Conservation (phyloP, 1,140 invertebrate genomes). For the Heliconius nattereri region DNA sequence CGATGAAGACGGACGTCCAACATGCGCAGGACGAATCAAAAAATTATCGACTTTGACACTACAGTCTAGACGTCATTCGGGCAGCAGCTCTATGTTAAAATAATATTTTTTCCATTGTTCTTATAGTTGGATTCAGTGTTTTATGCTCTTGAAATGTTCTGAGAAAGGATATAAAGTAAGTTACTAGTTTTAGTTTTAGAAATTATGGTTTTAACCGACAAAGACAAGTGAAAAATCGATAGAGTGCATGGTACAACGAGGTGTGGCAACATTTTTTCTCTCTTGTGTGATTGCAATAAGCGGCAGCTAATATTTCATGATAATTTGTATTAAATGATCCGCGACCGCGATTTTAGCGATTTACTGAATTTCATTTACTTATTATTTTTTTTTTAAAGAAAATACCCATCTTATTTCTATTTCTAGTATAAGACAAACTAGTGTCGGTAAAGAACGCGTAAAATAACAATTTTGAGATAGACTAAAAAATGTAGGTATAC, state of each 20-base stretch:
- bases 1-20: neutral
- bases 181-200: neutral
- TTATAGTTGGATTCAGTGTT: neutral
- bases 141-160: neutral
- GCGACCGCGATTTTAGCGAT: neutral
- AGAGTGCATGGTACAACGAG: neutral
- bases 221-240: neutral
- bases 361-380: neutral
- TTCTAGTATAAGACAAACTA: no score
- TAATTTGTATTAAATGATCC: neutral
- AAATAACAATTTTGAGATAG: no score
- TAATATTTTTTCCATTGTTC: neutral
- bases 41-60: neutral
- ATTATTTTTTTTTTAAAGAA: no score
- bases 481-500: no score
- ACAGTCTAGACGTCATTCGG: neutral
- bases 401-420: no score
- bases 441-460: no score
- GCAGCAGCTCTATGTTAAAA: neutral
- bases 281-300: neutral
- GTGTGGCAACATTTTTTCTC: neutral
- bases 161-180: neutral
- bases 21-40: neutral
- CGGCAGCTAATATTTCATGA: neutral
- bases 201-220: neutral